A percentile compares a stretch with the other conserved stretches of the same genome.
Evolutionary conservation across 2,113 vertebrate species (phyloP).

Genomic region (Psittacula cyanocephala): DNA sequence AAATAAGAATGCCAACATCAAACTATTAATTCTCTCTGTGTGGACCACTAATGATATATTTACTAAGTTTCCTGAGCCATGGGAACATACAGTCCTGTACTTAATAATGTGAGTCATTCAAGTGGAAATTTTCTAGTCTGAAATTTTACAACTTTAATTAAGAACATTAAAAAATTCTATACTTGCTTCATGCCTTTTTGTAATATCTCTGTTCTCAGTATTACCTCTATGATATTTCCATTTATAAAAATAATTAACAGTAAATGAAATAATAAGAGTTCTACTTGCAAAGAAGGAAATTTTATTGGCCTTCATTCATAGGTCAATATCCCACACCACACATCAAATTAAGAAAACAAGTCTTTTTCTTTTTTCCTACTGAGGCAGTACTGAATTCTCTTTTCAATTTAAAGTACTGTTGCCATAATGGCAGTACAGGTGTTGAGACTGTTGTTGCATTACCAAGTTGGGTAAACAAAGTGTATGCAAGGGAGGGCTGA

Average conservation of each 20-base stretch:
- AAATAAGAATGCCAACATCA: neutral
- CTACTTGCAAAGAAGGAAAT: neutral
- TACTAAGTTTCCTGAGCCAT: conserved; percentile 1
- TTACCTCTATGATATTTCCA: neutral
- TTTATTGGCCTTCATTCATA: neutral
- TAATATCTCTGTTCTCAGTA: neutral
- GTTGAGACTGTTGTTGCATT: neutral
- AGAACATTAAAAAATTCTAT: neutral
- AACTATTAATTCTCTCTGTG: neutral
- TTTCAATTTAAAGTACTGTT: neutral
- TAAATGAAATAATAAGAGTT: neutral
- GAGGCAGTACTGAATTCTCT: neutral
- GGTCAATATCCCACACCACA: neutral
- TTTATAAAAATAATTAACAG: neutral
- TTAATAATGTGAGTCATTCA: neutral
- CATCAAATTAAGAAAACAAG: neutral
- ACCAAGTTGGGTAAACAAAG: neutral
- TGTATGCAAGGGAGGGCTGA: neutral
- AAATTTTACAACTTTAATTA: conserved; percentile 10
- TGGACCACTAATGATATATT: conserved; percentile 15
- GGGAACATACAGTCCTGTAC: neutral
- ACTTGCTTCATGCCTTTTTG: neutral
- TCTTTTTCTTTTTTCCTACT: neutral
- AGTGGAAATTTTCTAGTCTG: neutral
- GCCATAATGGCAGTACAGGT: neutral